Conservation (phyloP, 1,140 invertebrate species). For the Temnothorax longispinosus region DNA sequence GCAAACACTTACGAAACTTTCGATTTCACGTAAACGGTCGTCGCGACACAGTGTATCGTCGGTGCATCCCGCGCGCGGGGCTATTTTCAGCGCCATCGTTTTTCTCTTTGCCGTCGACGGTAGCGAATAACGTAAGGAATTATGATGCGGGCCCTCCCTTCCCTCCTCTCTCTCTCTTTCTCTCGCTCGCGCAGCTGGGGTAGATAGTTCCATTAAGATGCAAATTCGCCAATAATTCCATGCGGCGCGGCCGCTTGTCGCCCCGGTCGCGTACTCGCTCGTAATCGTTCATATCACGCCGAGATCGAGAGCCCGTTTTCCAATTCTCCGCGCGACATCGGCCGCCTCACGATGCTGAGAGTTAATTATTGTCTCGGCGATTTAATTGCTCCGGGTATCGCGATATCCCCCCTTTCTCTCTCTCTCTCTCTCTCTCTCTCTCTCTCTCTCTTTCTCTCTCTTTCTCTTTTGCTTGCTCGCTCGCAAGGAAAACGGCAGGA, state of each 20-base stretch:
- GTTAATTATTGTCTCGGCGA: conserved; percentile 83
- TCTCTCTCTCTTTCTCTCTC: conserved; percentile 47
- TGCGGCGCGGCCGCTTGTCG: conserved; percentile 79
- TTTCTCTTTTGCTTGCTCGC: conserved; percentile 12
- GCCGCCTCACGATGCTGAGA: conserved; percentile 78
- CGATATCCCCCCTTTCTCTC: conserved; percentile 57
- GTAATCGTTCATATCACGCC: conserved; percentile 71
- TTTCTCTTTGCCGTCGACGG: conserved; percentile 70
- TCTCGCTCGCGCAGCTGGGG: conserved; percentile 57
- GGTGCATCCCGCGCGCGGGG: conserved; percentile 40
- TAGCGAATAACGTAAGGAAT: conserved; percentile 79
- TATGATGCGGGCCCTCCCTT: conserved; percentile 76
- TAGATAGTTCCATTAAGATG: conserved; percentile 85
- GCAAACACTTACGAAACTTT: conserved; percentile 36
- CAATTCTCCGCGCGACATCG: conserved; percentile 77
- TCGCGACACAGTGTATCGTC: conserved; percentile 21
- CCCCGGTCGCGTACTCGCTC: conserved; percentile 67
- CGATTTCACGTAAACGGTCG: conserved; percentile 63
- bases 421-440: conserved; percentile 49
- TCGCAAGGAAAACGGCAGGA: not conserved
- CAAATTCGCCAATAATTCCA: conserved; percentile 85
- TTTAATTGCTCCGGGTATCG: conserved; percentile 83
- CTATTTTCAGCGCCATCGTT: conserved; percentile 71
- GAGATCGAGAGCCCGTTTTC: conserved; percentile 77
- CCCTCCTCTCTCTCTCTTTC: not conserved